Evolutionary conservation across 2,113 vertebrate species (phyloP), one percentile per base, ranked within the genome.

Genomic region (Nesospiza acunhae): DNA sequence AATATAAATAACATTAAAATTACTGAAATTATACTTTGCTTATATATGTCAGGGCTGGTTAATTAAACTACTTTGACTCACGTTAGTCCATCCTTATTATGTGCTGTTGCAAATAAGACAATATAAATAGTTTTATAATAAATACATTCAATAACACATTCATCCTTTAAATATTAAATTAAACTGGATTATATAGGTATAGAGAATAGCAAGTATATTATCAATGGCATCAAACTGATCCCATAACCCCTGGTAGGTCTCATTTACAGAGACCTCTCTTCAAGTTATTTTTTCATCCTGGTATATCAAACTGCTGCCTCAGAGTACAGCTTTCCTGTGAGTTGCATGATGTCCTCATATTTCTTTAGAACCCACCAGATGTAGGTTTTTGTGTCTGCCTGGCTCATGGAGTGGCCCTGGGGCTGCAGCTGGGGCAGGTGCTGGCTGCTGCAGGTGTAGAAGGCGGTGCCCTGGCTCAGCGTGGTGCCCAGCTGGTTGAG

Each of bases 61-160:
- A 68, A 67, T 78, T 75, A 67, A 92, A 78, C 59, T 13, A 63
- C 9, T 10, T 42, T 59, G 35, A n/a, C 22, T 56, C 49, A 22
- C 0, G 0, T 52, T 52, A 22, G 11, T 21, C 42, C 33, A 52
- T 85, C 47, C 28, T 56, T 89, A 49, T 50, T 26, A 39, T 20
- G 11, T 13, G 7, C 13, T 63, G 18, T 67, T 77, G 49, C 64
- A 90, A 90, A 46, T 59, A 63, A 58, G 50, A 58, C 13, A 8
- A 15, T 84, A 90, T 93, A 94, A 96, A 93, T 94, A 95, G 8
- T 33, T 93, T 72, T 41, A 33, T 27, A 94, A 94, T 96, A 96
- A 96, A 95, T 92, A 91, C 0, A 3, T 17, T 73, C 42, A 82
- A 90, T 90, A 95, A 78, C 58, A 50, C 33, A 35, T 67, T 79